A percentile compares a stretch with the other conserved stretches of the same genome.
Evolutionary conservation across 2,113 vertebrate genomes (phyloP).

Genomic region (Pardalotus punctatus): DNA sequence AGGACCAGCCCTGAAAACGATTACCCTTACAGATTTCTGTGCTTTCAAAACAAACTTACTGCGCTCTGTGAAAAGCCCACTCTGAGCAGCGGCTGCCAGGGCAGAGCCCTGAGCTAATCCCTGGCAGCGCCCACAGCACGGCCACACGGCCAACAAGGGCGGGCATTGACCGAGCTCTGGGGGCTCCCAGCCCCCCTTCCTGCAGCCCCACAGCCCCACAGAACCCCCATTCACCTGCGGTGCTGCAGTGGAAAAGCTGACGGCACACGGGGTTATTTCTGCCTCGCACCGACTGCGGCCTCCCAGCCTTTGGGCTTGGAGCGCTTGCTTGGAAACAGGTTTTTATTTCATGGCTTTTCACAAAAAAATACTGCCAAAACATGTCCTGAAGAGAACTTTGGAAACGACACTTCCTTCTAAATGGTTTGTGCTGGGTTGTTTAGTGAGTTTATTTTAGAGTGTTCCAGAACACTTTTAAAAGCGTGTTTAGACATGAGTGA

Average conservation of each 20-base stretch:
- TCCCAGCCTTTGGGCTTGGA: neutral
- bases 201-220: neutral
- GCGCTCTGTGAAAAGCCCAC: neutral
- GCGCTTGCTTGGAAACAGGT: neutral
- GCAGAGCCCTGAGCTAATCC: neutral
- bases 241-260: conserved; percentile 1
- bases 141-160: neutral
- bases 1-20: neutral
- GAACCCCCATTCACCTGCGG: conserved; percentile 51
- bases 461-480: neutral
- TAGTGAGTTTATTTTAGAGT: neutral
- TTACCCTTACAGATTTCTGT: neutral
- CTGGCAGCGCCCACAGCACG: neutral
- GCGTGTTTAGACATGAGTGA: neutral
- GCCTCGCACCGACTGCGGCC: neutral
- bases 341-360: no score
- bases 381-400: neutral
- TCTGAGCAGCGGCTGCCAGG: neutral
- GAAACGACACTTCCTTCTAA: neutral
- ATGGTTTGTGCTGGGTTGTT: neutral
- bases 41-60: neutral
- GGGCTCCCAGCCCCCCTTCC: neutral
- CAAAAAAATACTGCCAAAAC: neutral
- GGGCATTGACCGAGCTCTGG: neutral
- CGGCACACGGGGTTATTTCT: neutral